Percentiles rank a stretch among this genome's conserved stretches.
Evolutionary conservation across 2,113 vertebrate species (phyloP).

Genomic region (Corvus cornix): DNA sequence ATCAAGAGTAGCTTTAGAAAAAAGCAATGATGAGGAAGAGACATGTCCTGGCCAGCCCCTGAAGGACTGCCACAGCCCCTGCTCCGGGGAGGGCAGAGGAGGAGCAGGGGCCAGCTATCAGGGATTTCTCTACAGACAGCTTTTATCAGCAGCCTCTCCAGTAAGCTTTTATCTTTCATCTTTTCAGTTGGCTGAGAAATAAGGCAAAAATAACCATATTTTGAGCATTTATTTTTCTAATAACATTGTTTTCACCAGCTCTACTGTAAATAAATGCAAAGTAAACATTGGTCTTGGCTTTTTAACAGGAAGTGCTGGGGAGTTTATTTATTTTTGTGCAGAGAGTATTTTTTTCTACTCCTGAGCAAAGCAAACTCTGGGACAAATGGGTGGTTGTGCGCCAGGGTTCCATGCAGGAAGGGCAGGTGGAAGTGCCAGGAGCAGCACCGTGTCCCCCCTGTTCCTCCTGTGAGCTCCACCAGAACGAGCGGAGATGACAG

Average conservation of each 20-base stretch:
- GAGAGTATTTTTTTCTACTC: neutral
- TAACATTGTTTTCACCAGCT: neutral
- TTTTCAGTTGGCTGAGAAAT: neutral
- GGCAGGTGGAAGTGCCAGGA: neutral
- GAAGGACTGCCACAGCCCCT: neutral
- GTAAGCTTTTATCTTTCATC: neutral
- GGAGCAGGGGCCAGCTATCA: neutral
- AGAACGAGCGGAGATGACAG: accelerated
- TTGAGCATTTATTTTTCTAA: neutral
- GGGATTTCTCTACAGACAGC: neutral
- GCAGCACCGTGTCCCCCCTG: accelerated
- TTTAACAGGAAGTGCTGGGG: neutral
- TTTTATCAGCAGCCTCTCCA: neutral
- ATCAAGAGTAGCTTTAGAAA: neutral
- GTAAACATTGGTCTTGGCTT: neutral
- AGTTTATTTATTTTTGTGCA: neutral
- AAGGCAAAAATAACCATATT: neutral
- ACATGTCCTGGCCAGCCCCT: too few relatives aligned
- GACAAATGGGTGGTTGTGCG: neutral
- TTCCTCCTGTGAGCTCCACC: neutral
- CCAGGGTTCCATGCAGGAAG: neutral
- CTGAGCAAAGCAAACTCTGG: neutral
- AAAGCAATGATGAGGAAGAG: neutral
- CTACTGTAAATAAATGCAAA: neutral
- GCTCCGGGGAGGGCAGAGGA: too few relatives aligned